Evolutionary conservation across 23 tunicate genomes (phyloP).

Genomic region (Clavelina lepadiformis): DNA sequence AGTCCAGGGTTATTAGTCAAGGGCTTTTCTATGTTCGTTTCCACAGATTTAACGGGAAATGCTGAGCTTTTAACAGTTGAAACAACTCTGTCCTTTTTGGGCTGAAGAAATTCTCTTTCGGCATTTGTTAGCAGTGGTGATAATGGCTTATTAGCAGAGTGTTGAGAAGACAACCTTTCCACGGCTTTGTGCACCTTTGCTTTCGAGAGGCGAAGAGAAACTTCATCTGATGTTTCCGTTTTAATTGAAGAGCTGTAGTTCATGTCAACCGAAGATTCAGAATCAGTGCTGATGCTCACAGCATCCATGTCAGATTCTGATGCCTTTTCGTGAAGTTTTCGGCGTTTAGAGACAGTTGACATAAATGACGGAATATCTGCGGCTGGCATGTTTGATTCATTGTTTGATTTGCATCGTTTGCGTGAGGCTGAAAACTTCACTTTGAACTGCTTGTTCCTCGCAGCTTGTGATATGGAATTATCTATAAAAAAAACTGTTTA

Average conservation of each 20-base stretch:
- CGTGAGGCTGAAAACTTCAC: constrained; percentile 1
- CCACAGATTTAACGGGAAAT: not conserved
- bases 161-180: too few species aligned
- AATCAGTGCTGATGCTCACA: too few species aligned
- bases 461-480: not conserved
- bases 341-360: constrained; percentile 3
- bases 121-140: constrained; percentile 12
- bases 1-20: not conserved
- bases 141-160: not conserved
- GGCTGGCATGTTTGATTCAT: not conserved
- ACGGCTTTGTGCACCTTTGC: too few species aligned
- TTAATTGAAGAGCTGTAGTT: too few species aligned
- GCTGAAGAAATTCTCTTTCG: not conserved
- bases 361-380: not conserved
- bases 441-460: not conserved
- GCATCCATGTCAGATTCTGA: too few species aligned
- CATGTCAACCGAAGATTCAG: too few species aligned
- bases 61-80: not conserved
- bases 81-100: not conserved
- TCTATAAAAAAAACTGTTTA: not conserved
- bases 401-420: constrained; percentile 19
- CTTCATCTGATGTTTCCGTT: too few species aligned
- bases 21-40: not conserved
- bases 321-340: constrained; percentile 7
- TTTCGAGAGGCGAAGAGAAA: too few species aligned